Base-by-base conservation (phyloP, 2,797 vertebrate species). In the Helostoma temminkii region DNA sequence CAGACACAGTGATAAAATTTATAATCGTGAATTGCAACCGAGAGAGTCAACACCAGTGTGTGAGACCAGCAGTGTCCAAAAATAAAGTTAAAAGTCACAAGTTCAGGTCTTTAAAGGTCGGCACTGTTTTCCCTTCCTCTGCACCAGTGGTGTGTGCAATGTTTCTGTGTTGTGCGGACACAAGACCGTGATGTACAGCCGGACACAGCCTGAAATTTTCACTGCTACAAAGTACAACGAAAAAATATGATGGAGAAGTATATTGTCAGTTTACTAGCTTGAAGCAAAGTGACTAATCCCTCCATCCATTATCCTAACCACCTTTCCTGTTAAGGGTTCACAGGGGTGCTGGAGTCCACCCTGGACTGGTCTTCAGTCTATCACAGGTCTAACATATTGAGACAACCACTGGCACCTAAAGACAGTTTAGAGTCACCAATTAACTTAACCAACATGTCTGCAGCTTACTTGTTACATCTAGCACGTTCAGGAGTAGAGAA, bases 91-190 rank as follows among this genome's bases (percentile, higher is more conserved):
- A 41, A 54, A 18, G 15, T 47, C 32, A 53, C 28, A 61, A 32
- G 9, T 39, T 14, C 22, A 14, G 46, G 56, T 81, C 66, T 37
- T 37, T 39, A 22, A 41, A 59, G 62, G 54, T 77, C 49, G 71
- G 26, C 8, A 2, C 48, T 7, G 1, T 66, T 37, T 66, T 42
- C 60, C 48, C 47, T 45, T 73, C 50, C 69, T 73, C 43, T 67
- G 36, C 56, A 43, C 43, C 56, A 68, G 28, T 73, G 73, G 74
- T 45, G 62, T 45, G 56, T 9, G 10, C 19, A 9, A 77, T 56
- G 64, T 67, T 68, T 55, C 52, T 24, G 36, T 0, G 19, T 39
- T 48, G 41, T 46, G 45, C 0, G 1, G 39, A 45, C 45, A 66
- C 47, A 58, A 62, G 41, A 41, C 16, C 25, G 62, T 34, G 9